Evolutionary conservation across 35 echinoderm and acorn worm genomes (phyloP).

Genomic region (Lytechinus variegatus): DNA sequence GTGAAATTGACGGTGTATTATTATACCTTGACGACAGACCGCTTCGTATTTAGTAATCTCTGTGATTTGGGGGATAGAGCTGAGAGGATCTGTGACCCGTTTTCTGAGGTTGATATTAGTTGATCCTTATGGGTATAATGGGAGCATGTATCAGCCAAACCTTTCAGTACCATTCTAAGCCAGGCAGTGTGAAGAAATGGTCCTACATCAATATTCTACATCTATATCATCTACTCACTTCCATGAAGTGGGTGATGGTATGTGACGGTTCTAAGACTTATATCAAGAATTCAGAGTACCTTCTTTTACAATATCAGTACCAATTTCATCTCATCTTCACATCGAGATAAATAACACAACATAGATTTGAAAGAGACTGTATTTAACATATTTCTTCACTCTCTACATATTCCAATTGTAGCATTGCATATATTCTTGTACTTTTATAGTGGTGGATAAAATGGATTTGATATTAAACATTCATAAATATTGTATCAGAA

Average conservation of each 20-base stretch:
- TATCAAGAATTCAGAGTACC: neutral
- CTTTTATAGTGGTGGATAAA: no score
- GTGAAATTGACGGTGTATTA: constrained; percentile 36
- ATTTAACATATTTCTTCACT: no score
- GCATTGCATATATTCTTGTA: no score
- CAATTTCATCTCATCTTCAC: neutral
- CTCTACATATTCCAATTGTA: no score
- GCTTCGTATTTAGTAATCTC: constrained; percentile 19
- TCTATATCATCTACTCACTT: neutral
- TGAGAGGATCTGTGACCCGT: constrained; percentile 15
- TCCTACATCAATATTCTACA: neutral
- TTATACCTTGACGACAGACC: constrained; percentile 16
- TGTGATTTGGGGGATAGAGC: constrained; percentile 8
- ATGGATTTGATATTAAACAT: no score
- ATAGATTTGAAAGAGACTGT: neutral
- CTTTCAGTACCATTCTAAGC: neutral
- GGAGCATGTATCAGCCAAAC: neutral
- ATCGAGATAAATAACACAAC: neutral
- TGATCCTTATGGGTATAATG: neutral
- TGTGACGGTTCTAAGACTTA: neutral
- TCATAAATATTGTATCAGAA: no score
- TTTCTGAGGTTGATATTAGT: neutral
- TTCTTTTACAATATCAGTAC: neutral
- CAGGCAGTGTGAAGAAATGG: neutral
- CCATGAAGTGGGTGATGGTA: neutral